A percentile compares a stretch with the other conserved stretches of the same genome.
Conservation (phyloP, 64 coral and sea anemone genomes). For the Montipora foliosa region DNA sequence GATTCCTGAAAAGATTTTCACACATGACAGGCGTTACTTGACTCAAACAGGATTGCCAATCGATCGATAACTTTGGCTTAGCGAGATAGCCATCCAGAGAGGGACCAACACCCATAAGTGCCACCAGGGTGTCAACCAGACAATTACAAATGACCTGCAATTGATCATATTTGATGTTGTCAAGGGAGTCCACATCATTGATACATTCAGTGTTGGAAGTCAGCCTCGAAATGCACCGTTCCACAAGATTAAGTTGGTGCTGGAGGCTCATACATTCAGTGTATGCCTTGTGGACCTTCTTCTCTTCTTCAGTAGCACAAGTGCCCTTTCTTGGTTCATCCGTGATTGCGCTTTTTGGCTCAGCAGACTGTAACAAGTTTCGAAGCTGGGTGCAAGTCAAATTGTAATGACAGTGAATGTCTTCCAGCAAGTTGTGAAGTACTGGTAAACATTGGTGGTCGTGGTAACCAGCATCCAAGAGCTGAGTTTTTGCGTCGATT, state of each 20-base stretch:
- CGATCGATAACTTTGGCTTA: slow-evolving; percentile 29
- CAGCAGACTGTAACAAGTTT: slow-evolving; percentile 63
- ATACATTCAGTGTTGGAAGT: slow-evolving; percentile 7
- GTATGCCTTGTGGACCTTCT: slow-evolving; percentile 87
- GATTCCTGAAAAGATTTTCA: slow-evolving; percentile 87
- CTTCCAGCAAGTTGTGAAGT: slow-evolving; percentile 81
- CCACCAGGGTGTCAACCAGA: slow-evolving; percentile 80
- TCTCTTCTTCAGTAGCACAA: slow-evolving; percentile 40
- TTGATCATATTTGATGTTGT: slow-evolving; percentile 69
- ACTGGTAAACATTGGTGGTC: slow-evolving; percentile 50
- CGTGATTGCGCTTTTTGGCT: background rate
- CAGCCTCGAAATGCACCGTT: slow-evolving; percentile 68
- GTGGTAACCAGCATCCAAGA: slow-evolving; percentile 11
- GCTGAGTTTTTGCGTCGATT: slow-evolving; percentile 8
- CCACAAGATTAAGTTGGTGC: slow-evolving; percentile 87
- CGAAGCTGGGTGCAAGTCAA: slow-evolving; percentile 78
- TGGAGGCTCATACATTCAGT: slow-evolving; percentile 85
- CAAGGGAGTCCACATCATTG: background rate
- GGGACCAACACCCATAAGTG: slow-evolving; percentile 62
- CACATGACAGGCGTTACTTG: slow-evolving; percentile 72
- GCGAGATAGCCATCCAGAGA: slow-evolving; percentile 66
- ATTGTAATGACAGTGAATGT: slow-evolving; percentile 95
- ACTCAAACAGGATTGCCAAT: slow-evolving; percentile 55
- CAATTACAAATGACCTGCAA: slow-evolving; percentile 85
- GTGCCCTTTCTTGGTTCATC: slow-evolving; percentile 6